Percentiles rank a stretch among this genome's conserved stretches.
These are phyloP conservation scores for Melanargia galathea DNA, from an alignment of 2,888 invertebrate species.

Conservation along the genomic window DNA sequence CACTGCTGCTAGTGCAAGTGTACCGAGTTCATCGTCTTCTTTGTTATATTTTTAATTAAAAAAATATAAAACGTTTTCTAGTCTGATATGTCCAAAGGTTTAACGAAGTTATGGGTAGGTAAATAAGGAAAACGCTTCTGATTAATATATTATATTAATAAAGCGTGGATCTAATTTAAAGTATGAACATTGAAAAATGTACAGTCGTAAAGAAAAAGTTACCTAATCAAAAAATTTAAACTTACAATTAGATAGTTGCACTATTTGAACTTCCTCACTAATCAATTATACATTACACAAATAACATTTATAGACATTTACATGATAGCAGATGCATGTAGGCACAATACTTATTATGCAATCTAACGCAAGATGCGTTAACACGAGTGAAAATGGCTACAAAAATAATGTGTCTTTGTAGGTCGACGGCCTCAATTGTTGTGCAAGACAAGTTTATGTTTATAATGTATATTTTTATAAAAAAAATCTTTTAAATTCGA, in stretches of 20 bases:
- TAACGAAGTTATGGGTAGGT: too few species aligned
- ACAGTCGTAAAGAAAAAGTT: neutral
- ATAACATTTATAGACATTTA: neutral
- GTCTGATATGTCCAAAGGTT: too few species aligned
- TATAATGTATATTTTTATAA: too few species aligned
- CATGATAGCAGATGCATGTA: neutral
- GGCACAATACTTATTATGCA: slow-evolving; percentile 15
- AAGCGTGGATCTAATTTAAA: too few species aligned
- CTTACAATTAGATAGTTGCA: too few species aligned
- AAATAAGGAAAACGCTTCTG: too few species aligned
- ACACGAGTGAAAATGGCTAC: slow-evolving; percentile 10
- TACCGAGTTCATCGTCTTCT: slow-evolving; percentile 19
- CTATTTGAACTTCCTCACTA: neutral
- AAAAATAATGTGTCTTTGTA: slow-evolving; percentile 9
- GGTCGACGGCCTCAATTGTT: slow-evolving; percentile 17
- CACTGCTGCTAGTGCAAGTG: slow-evolving; percentile 7
- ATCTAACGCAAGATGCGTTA: slow-evolving; percentile 19
- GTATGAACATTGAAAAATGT: too few species aligned
- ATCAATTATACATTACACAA: neutral
- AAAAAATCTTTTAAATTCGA: neutral
- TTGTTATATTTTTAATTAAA: neutral
- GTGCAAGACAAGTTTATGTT: neutral
- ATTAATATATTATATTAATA: too few species aligned
- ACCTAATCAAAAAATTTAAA: neutral
- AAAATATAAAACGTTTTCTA: neutral